Evolutionary conservation across 2,113 vertebrate genomes (phyloP), one percentile per base, ranked within the genome.

Genomic region (Etheostoma spectabile): DNA sequence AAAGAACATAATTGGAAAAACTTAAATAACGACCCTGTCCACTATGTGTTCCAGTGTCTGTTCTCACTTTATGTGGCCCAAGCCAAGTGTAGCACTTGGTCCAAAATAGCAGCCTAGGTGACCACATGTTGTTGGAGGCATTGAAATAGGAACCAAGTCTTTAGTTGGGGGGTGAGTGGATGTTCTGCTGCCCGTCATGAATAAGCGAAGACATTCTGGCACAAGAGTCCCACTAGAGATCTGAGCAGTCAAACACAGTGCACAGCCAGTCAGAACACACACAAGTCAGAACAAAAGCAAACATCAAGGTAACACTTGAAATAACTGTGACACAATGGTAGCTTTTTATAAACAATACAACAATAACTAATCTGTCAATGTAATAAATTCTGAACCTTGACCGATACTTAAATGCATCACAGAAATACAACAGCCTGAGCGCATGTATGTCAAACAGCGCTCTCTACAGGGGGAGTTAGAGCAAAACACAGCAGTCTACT

Each of bases 51-150:
- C 38, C 8, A 11, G 2, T 42, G 11, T 11, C 16, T 55, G 24
- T 68, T 88, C 91, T 88, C 73, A 97, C 96, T 94, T 95, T 27
- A 86, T 95, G 70, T 30, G 90, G n/a, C 95, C 95, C 38, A 96
- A 91, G 27, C 33, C 62, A 42, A 93, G 76, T 16, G 59, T 46
- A 15, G 69, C 35, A 21, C 42, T 49, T 13, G 24, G 42, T 68
- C 79, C 86, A 1, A 63, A 38, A 38, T 77, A 72, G 63, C 90
- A 95, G 33, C 60, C 65, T 3, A 74, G 6, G 2, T 67, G 72
- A 53, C 75, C 80, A 69, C 89, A 93, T 52, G 74, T 75, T 8
- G 8, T 61, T 69, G 33, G 52, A 21, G 22, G 24, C 6, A 35
- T 62, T 65, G 22, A 6, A 1, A 13, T 6, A 16, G 77, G n/a